These are phyloP conservation scores for Eumeta japonica DNA, from an alignment of 1,140 invertebrate genomes.

Conservation along the genomic window DNA sequence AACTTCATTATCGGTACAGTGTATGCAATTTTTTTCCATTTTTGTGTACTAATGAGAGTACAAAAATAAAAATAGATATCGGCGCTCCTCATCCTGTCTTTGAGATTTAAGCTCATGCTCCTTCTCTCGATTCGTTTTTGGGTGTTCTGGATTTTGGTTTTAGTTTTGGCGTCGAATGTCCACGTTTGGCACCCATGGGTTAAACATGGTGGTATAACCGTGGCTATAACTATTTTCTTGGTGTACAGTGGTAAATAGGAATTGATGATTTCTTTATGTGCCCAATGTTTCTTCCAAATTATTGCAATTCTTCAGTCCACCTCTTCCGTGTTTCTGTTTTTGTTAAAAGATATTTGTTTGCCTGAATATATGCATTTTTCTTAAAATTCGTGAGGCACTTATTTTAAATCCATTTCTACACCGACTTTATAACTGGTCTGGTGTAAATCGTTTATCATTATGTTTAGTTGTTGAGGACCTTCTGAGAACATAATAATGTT, in stretches of 20 bases:
- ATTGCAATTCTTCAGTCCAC: conserved; percentile 3
- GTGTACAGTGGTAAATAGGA: conserved; percentile 2
- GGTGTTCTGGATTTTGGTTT: too few relatives aligned
- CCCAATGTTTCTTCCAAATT: conserved; percentile 6
- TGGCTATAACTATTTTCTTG: conserved; percentile 6
- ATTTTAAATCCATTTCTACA: conserved; percentile 10
- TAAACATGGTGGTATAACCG: conserved; percentile 3
- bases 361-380: conserved; percentile 3
- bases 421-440: conserved; percentile 10
- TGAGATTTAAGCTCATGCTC: too few relatives aligned
- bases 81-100: too few relatives aligned
- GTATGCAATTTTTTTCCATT: too few relatives aligned
- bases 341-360: conserved; percentile 5
- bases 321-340: conserved; percentile 5
- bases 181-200: too few relatives aligned
- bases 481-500: conserved; percentile 4
- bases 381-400: conserved; percentile 7
- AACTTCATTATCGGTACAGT: too few relatives aligned
- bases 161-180: conserved; percentile 1
- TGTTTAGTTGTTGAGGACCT: conserved; percentile 8
- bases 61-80: too few relatives aligned
- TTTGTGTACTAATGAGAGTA: too few relatives aligned
- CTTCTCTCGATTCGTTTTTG: conserved; percentile 1
- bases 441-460: conserved; percentile 13
- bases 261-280: conserved; percentile 7